A percentile compares a stretch with the other conserved stretches of the same genome.
Conservation (phyloP, 2,888 invertebrate species). For the Aleiodes leptofemur region DNA sequence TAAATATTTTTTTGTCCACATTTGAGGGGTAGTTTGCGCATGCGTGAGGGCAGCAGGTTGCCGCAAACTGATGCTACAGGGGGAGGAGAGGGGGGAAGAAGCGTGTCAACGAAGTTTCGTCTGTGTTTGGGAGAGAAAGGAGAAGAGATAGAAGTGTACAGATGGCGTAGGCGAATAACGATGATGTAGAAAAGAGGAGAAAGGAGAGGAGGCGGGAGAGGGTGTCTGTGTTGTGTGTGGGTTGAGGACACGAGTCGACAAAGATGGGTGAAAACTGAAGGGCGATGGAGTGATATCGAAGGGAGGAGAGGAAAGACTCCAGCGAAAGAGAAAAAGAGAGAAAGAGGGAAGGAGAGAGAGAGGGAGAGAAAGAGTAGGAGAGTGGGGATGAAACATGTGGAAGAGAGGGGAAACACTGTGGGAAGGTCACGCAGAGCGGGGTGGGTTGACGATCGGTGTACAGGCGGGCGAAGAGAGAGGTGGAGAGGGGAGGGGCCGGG, state of each 20-base stretch:
- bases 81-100: background rate
- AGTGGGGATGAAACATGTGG: background rate
- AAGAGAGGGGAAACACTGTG: conserved; percentile 9
- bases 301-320: conserved; percentile 24
- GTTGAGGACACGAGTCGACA: conserved; percentile 40
- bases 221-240: background rate
- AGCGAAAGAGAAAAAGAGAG: background rate
- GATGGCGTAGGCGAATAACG: conserved; percentile 30
- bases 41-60: conserved; percentile 22
- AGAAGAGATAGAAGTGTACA: conserved; percentile 26
- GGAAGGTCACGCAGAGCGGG: conserved; percentile 49
- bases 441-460: conserved; percentile 46
- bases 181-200: conserved; percentile 11
- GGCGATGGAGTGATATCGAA: conserved; percentile 36
- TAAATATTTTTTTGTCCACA: background rate
- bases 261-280: conserved; percentile 35
- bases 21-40: conserved; percentile 9
- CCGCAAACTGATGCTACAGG: conserved; percentile 5
- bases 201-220: no score
- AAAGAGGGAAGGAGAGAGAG: no score
- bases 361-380: background rate
- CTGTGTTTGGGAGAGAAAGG: conserved; percentile 15
- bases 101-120: conserved; percentile 25
- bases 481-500: conserved; percentile 18
- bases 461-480: conserved; percentile 49